Evolutionary conservation across 2,888 invertebrate genomes (phyloP).

Genomic region (Chouioia cunea): DNA sequence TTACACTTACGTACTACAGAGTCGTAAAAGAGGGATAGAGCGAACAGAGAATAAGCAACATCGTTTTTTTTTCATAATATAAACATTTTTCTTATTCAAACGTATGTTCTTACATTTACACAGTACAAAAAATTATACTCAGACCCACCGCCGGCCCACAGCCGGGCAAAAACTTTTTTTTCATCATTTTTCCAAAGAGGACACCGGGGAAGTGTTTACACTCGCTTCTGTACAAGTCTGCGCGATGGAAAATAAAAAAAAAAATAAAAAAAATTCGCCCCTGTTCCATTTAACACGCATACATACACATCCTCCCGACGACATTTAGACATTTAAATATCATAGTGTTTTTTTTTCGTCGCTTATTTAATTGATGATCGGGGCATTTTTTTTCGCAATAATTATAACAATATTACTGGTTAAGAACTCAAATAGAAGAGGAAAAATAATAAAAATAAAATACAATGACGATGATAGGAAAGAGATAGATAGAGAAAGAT

Average conservation of each 20-base stretch:
- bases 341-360: constrained; percentile 55
- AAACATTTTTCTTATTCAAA: constrained; percentile 75
- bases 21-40: constrained; percentile 34
- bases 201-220: too few species aligned
- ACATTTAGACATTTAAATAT: constrained; percentile 65
- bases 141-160: constrained; percentile 63
- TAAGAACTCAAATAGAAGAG: constrained; percentile 29
- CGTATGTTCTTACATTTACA: constrained; percentile 87
- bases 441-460: constrained; percentile 46
- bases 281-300: constrained; percentile 38
- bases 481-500: constrained; percentile 35
- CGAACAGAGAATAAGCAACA: constrained; percentile 43
- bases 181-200: constrained; percentile 23
- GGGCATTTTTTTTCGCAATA: constrained; percentile 48
- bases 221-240: too few species aligned
- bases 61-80: constrained; percentile 62
- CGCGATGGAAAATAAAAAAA: not conserved
- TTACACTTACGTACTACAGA: constrained; percentile 46
- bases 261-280: not conserved
- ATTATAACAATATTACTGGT: constrained; percentile 58
- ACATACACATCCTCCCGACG: constrained; percentile 37
- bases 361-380: constrained; percentile 51
- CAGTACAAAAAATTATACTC: constrained; percentile 85
- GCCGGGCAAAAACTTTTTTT: constrained; percentile 41
- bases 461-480: constrained; percentile 39